Evolutionary conservation across 2,113 vertebrate species (phyloP).

Genomic region (Shinisaurus crocodilurus): DNA sequence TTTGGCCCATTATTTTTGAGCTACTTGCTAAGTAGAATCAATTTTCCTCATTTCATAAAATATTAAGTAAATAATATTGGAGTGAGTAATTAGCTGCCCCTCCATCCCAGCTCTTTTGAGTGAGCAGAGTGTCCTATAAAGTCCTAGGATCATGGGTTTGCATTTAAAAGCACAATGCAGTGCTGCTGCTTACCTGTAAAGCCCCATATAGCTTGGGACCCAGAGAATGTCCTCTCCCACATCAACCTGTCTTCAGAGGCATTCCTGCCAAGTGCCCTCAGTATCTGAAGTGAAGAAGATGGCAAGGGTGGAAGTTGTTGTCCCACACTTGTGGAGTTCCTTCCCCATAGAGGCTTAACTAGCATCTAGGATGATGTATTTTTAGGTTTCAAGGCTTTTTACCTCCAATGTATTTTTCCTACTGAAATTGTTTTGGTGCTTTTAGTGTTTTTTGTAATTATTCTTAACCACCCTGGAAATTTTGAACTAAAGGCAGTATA

Average conservation of each 20-base stretch:
- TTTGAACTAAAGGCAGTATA: not conserved
- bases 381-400: not conserved
- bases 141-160: not conserved
- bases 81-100: not conserved
- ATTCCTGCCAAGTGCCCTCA: not conserved
- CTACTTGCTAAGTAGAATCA: not conserved
- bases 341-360: not conserved
- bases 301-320: not conserved
- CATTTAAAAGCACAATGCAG: not conserved
- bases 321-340: not conserved
- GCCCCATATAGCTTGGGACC: not conserved
- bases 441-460: not conserved
- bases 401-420: not conserved
- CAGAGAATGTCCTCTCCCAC: not conserved
- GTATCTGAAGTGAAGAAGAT: not conserved
- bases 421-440: not conserved
- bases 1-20: not conserved
- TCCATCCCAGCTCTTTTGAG: not conserved
- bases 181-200: not conserved
- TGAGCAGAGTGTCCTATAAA: not conserved
- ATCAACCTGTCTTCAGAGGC: not conserved
- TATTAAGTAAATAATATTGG: not conserved
- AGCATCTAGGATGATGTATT: not conserved
- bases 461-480: not conserved
- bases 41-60: not conserved